phyloP scores from a whole-genome alignment of 2,888 invertebrate genomes.

The Drosophila colorata region DNA sequence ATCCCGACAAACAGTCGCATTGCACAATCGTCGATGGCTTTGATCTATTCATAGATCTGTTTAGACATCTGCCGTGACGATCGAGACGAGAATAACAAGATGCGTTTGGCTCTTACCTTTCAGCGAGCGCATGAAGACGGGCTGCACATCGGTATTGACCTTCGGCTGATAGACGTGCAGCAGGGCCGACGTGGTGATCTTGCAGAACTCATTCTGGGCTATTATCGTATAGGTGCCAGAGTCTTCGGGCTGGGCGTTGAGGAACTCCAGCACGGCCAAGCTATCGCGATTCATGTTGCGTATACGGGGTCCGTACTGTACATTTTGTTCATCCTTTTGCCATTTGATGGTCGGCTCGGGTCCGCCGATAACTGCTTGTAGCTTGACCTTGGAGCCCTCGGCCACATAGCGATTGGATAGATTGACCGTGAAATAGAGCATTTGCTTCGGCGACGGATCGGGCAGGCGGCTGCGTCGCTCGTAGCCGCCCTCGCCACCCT shows the following conservation, averaged over 20 bases:
- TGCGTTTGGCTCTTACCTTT: constrained; percentile 86
- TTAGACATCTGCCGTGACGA: constrained; percentile 15
- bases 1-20: constrained; percentile 40
- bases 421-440: constrained; percentile 84
- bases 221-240: constrained; percentile 92
- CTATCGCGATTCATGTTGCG: constrained; percentile 87
- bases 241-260: constrained; percentile 89
- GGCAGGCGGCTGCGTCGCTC: constrained; percentile 86
- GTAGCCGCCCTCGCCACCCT: constrained; percentile 86
- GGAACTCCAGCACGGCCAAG: constrained; percentile 90
- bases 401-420: constrained; percentile 84
- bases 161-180: constrained; percentile 89
- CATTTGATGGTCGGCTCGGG: constrained; percentile 90
- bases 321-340: constrained; percentile 89
- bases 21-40: constrained; percentile 56
- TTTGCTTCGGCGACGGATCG: constrained; percentile 85
- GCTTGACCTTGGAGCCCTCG: constrained; percentile 90
- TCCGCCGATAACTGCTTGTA: constrained; percentile 92
- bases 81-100: constrained; percentile 3
- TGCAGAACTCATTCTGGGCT: constrained; percentile 91
- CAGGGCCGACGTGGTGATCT: constrained; percentile 89
- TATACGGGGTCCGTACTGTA: constrained; percentile 83
- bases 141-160: constrained; percentile 88
- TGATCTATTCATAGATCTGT: constrained; percentile 58
- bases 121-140: constrained; percentile 91